These are phyloP conservation scores for Amiota communis DNA, from an alignment of 2,888 invertebrate genomes.

Conservation along the genomic window DNA sequence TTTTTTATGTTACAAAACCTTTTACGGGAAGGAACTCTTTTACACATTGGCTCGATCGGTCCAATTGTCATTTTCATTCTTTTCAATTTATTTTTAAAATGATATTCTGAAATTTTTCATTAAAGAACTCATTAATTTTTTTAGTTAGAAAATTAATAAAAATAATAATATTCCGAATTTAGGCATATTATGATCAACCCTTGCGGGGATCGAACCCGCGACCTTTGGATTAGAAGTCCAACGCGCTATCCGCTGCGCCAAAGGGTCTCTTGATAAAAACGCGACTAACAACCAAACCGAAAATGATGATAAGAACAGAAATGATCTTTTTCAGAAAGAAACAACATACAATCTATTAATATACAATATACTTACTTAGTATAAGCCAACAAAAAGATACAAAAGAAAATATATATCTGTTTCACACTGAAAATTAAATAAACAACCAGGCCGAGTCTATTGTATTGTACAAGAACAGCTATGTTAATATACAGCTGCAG, in stretches of 20 bases:
- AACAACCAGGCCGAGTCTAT: background rate
- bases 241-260: slow-evolving; percentile 70
- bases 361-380: background rate
- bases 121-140: background rate
- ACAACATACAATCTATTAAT: background rate
- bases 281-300: background rate
- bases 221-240: slow-evolving; percentile 75
- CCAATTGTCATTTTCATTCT: too few species aligned
- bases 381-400: background rate
- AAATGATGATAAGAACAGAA: slow-evolving; percentile 3
- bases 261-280: slow-evolving; percentile 23
- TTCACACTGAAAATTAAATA: slow-evolving; percentile 31
- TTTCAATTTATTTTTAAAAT: too few species aligned
- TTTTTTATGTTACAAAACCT: too few species aligned
- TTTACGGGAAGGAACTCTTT: too few species aligned
- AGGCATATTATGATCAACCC: slow-evolving; percentile 50
- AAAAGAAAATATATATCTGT: background rate
- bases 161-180: background rate
- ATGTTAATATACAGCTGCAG: slow-evolving; percentile 44
- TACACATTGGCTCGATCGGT: too few species aligned
- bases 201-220: slow-evolving; percentile 75
- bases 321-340: background rate
- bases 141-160: background rate
- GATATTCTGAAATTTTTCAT: too few species aligned
- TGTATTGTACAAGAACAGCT: slow-evolving; percentile 48